Evolutionary conservation across 2,797 vertebrate genomes (phyloP).

Genomic region (Rhynchonycteris naso): DNA sequence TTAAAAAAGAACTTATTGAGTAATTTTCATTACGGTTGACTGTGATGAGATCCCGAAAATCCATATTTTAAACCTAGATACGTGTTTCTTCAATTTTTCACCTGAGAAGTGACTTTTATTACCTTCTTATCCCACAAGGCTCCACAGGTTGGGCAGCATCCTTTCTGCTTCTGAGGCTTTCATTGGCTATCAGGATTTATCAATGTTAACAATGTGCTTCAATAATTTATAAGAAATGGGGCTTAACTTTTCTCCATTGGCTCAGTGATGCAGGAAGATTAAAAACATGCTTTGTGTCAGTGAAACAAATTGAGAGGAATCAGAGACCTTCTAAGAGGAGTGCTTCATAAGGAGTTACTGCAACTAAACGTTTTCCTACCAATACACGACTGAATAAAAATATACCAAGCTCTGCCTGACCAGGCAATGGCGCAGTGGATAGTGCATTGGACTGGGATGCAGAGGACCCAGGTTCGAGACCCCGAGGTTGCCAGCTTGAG

Average conservation of each 20-base stretch:
- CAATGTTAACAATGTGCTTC: conserved; percentile 60
- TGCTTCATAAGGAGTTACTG: background rate
- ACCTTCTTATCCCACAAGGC: background rate
- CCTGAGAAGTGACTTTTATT: background rate
- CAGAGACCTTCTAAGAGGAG: background rate
- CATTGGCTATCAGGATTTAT: conserved; percentile 34
- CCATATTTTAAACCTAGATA: background rate
- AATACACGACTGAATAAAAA: background rate
- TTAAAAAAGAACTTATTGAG: background rate
- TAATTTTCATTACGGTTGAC: background rate
- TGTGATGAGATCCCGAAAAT: background rate
- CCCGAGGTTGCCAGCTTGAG: too few relatives aligned
- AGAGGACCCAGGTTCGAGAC: too few relatives aligned
- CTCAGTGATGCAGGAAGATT: conserved; percentile 37
- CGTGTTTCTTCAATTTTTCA: background rate
- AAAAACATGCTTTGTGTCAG: conserved; percentile 40
- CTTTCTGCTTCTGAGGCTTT: conserved; percentile 8
- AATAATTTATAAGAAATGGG: conserved; percentile 60
- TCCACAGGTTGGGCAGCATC: background rate
- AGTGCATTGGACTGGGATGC: too few relatives aligned
- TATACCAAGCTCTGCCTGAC: background rate
- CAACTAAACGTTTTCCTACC: background rate
- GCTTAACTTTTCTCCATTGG: background rate
- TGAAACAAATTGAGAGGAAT: conserved; percentile 57
- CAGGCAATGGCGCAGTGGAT: too few relatives aligned